A percentile compares a stretch with the other conserved stretches of the same genome.
Conservation (phyloP, 2,888 invertebrate species). For the Agrochola circellaris region DNA sequence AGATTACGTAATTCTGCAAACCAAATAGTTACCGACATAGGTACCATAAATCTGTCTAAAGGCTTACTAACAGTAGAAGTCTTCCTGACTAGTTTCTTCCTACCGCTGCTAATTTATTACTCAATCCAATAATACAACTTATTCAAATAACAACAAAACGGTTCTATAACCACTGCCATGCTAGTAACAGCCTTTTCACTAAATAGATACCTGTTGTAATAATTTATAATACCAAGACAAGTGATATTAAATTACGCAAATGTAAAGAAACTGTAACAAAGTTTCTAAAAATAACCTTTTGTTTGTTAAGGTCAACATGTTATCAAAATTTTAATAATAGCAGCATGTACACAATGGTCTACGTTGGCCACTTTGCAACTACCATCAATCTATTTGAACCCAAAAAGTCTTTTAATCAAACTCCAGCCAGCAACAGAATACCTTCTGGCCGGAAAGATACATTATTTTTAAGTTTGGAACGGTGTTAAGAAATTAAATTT, state of each 20-base stretch:
- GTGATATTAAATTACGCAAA: conserved; percentile 64
- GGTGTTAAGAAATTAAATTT: not conserved
- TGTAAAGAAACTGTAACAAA: conserved; percentile 47
- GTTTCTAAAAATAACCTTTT: conserved; percentile 64
- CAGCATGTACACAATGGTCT: conserved; percentile 25
- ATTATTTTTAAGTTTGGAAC: conserved; percentile 6
- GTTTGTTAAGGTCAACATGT: conserved; percentile 51
- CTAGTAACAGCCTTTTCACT: conserved; percentile 40
- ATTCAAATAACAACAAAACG: conserved; percentile 50
- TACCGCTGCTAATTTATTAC: conserved; percentile 40
- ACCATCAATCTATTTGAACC: conserved; percentile 4
- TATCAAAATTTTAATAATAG: conserved; percentile 16
- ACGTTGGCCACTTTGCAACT: conserved; percentile 13
- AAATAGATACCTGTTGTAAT: conserved; percentile 62
- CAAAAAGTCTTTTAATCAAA: conserved; percentile 13
- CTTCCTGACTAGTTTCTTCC: conserved; percentile 35
- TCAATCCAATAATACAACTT: conserved; percentile 34
- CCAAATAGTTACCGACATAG: conserved; percentile 4
- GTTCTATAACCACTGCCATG: not conserved
- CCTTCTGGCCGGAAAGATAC: not conserved
- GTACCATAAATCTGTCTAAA: conserved; percentile 43
- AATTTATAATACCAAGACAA: conserved; percentile 54
- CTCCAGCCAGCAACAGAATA: not conserved
- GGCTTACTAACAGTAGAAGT: conserved; percentile 23
- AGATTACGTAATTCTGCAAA: conserved; percentile 35